Evolutionary conservation across 1,140 invertebrate genomes (phyloP), one percentile per base, ranked within the genome.

Genomic region (Zaprionus ghesquierei): DNA sequence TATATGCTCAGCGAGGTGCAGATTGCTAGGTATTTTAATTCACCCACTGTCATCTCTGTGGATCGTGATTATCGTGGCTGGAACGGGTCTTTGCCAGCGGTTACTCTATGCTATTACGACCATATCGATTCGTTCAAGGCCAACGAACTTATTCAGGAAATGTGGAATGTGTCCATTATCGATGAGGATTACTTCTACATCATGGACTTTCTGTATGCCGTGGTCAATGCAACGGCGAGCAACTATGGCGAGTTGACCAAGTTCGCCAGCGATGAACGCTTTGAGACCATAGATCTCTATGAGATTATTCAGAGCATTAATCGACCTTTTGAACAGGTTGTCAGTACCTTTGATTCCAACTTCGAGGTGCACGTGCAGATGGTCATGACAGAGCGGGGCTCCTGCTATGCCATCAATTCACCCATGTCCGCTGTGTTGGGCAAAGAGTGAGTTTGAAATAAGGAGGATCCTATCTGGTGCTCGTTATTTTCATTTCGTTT

Each of bases 21-120:
- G 64, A 33, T 89, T 41, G 61, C 71, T 1, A 81, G 94, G 1
- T 94, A 93, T 61, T 66, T 89, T 3, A 92, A 90, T 20, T 94
- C 93, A 31, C 95, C 95, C 0, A 94, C 94, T 0, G 95, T 95
- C 1, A 94, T 95, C 60, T 95, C 94, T 0, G 93, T 95, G 69
- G 95, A 95, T 79, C 92, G 94, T 46, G 94, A 95, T 69, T 94
- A 94, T 73, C 94, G 94, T 23, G 93, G 94, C 15, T 95, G 95
- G 95, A 94, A 95, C 66, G 94, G 95, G 15, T 93, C 94, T 0
- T 93, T 94, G 81, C 94, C 95, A 5, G 93, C 94, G 0, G 92
- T 94, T 5, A 94, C 94, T 0, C 63, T 94, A 6, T 94, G 93
- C 70, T 93, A 93, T 29, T 81, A 92, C 10, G 90, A 92, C 31